Evolutionary conservation across 2,797 vertebrate genomes (phyloP), one percentile per base, ranked within the genome.

Genomic region (Hapalemur alaotrensis): DNA sequence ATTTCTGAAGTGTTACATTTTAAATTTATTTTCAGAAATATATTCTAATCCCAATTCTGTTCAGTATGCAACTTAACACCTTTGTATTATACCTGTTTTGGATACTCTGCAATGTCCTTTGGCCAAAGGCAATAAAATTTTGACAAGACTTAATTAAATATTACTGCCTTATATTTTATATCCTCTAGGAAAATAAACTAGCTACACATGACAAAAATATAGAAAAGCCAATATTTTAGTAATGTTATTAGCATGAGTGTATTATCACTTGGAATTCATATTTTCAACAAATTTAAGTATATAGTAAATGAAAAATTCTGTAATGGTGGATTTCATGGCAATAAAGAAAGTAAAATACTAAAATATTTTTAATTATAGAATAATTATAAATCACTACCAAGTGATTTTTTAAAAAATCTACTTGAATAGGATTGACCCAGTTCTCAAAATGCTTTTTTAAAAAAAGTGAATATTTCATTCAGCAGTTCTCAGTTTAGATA

Each of bases 81-180:
- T 87, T 78, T 67, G 28, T 15, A 79, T 17, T 89, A 30, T 52
- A 69, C 12, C 6, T 70, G 17, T 87, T 80, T 38, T 67, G 35
- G 13, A 38, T 95, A 84, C 50, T 93, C 65, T 81, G 38, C 14
- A 79, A 52, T 85, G 30, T 85, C 28, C 35, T 96, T 96, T 69
- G 75, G 20, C 32, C 48, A 93, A 78, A 81, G 52, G 15, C 82
- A 95, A 97, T 94, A 86, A 32, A 69, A 91, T 70, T 91, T 92
- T 89, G 18, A 81, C 3, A 76, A 96, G 41, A 78, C 18, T 95
- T 95, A 94, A 80, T 96, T 52, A 87, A 79, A 76, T 93, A 91
- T 91, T 38, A 54, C 35, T 95, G 20, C 32, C 59, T 81, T 83
- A 28, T 72, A 41, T 67, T 92, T 67, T 86, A 89, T 69, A 28